Evolutionary conservation across 2,888 invertebrate species (phyloP).

Genomic region (Drosophila stalkeri): DNA sequence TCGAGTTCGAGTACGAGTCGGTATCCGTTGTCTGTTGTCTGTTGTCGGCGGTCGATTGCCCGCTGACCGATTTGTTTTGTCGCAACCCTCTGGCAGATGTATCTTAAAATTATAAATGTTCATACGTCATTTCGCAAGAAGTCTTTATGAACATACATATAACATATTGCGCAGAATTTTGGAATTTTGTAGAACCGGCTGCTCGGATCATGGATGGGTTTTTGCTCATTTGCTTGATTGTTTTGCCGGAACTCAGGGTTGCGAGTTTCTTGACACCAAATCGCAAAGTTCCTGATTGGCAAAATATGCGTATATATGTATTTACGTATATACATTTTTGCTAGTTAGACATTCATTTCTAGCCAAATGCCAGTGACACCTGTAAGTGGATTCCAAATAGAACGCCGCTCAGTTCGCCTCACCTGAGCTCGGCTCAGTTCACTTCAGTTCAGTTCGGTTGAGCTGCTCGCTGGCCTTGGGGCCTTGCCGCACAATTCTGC

Average conservation of each 20-base stretch:
- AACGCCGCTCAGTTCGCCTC: conserved; percentile 20
- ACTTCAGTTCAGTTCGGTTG: conserved; percentile 22
- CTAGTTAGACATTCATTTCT: conserved; percentile 15
- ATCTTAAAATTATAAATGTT: conserved; percentile 26
- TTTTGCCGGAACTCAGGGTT: conserved; percentile 64
- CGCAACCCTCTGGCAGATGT: conserved; percentile 40
- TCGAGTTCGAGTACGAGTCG: neutral
- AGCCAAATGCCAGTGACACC: conserved; percentile 34
- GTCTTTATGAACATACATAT: conserved; percentile 18
- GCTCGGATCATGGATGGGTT: conserved; percentile 25
- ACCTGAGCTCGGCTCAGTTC: neutral
- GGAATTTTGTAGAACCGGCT: conserved; percentile 52
- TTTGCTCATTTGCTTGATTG: conserved; percentile 28
- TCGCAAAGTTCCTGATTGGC: conserved; percentile 44
- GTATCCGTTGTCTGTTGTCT: conserved; percentile 18
- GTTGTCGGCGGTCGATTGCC: conserved; percentile 42
- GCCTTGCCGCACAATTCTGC: conserved; percentile 45
- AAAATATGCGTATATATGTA: neutral
- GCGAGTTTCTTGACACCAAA: conserved; percentile 71
- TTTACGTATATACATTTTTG: neutral
- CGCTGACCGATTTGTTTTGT: conserved; percentile 70
- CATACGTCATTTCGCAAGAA: conserved; percentile 50
- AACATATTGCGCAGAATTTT: conserved; percentile 41
- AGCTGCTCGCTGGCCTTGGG: conserved; percentile 46
- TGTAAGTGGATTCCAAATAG: conserved; percentile 48